A percentile compares a stretch with the other conserved stretches of the same genome.
Conservation (phyloP, 1,140 invertebrate genomes). For the Plectrocnemia conspersa region DNA sequence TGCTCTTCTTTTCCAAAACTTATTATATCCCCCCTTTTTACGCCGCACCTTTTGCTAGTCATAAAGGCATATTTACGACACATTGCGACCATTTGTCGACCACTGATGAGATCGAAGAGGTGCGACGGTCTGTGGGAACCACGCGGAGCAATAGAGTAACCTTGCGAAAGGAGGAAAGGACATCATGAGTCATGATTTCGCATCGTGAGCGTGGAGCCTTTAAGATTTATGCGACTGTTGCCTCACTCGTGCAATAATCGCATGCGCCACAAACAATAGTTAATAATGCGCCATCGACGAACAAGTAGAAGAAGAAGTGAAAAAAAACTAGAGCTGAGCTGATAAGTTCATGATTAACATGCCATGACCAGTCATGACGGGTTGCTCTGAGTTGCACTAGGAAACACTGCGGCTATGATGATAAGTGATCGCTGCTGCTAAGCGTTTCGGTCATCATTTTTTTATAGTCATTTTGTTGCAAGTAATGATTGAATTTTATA, state of each 20-base stretch:
- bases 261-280: slow-evolving; percentile 6
- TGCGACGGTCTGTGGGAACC: slow-evolving; percentile 15
- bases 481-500: too few species aligned
- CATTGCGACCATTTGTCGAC: too few species aligned
- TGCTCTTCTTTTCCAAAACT: too few species aligned
- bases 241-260: slow-evolving; percentile 14
- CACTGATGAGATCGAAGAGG: slow-evolving; percentile 5
- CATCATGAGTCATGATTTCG: slow-evolving; percentile 31
- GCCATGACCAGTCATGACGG: slow-evolving; percentile 2
- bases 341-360: slow-evolving; percentile 2
- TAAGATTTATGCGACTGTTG: slow-evolving; percentile 11
- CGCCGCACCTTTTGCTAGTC: too few species aligned
- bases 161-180: slow-evolving; percentile 28
- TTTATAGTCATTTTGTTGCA: too few species aligned
- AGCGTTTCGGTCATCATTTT: too few species aligned
- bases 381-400: too few species aligned
- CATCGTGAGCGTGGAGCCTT: slow-evolving; percentile 26
- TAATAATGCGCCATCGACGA: background rate
- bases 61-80: too few species aligned
- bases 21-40: too few species aligned
- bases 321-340: background rate
- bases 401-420: too few species aligned
- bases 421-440: too few species aligned
- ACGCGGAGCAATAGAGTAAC: slow-evolving; percentile 13
- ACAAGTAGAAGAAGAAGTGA: too few species aligned